Evolutionary conservation across 1,140 invertebrate species (phyloP).

Genomic region (Conus betulinus): DNA sequence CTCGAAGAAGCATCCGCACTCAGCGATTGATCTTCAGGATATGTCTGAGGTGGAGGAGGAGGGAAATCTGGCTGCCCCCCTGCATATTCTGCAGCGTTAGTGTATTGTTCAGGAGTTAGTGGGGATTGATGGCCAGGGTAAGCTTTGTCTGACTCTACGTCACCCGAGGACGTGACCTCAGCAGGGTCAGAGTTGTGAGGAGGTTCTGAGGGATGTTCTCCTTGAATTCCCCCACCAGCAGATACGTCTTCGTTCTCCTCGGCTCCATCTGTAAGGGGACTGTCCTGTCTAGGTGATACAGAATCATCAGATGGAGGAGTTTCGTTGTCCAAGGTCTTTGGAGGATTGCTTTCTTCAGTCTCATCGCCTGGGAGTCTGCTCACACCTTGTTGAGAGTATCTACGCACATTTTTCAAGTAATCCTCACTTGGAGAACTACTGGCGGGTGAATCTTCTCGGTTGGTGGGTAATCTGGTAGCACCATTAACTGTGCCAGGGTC

Average conservation of each 20-base stretch:
- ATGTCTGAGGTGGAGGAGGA: neutral
- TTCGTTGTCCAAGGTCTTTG: neutral
- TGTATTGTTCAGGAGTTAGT: no score
- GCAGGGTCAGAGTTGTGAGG: neutral
- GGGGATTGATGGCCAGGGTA: neutral
- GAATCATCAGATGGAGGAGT: neutral
- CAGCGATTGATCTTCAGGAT: neutral
- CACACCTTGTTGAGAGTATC: neutral
- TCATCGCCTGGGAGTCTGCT: neutral
- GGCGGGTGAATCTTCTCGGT: no score
- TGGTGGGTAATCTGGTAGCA: no score
- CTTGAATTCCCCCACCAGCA: neutral
- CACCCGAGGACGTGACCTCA: neutral
- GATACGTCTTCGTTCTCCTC: neutral
- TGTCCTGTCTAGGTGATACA: neutral
- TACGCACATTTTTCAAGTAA: neutral
- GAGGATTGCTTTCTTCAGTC: neutral
- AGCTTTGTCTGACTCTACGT: neutral
- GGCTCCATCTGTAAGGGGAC: neutral
- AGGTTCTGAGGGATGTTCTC: neutral
- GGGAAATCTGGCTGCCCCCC: neutral
- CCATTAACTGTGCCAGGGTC: neutral
- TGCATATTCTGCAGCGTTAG: no score
- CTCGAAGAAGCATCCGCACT: neutral
- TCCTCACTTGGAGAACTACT: no score